Percentiles rank a stretch among this genome's conserved stretches.
Conservation (phyloP, 1,140 invertebrate genomes). For the Papilio polytes region DNA sequence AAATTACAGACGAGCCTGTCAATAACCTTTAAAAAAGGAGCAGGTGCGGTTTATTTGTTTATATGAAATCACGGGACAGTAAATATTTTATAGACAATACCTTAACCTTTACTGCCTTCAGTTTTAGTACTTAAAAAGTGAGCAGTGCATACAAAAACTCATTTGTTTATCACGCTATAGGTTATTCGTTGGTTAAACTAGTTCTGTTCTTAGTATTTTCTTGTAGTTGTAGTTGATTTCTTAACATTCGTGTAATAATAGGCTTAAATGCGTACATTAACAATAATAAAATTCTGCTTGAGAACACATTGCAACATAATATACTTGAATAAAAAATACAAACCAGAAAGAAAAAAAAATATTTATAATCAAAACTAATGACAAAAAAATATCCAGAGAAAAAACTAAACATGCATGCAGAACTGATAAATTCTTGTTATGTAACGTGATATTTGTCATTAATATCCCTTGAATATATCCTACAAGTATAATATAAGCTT, state of each 20-base stretch:
- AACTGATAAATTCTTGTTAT: background rate
- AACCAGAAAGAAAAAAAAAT: too few relatives aligned
- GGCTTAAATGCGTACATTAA: too few relatives aligned
- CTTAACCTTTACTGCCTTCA: background rate
- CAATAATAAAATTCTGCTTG: too few relatives aligned
- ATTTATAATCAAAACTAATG: too few relatives aligned
- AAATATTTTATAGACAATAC: constrained; percentile 12
- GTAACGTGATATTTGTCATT: background rate
- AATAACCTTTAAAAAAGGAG: background rate
- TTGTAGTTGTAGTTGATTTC: too few relatives aligned
- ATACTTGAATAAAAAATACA: too few relatives aligned
- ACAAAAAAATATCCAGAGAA: too few relatives aligned
- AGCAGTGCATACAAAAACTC: background rate
- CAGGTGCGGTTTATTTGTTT: constrained; percentile 13
- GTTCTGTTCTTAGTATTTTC: too few relatives aligned
- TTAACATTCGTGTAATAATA: too few relatives aligned
- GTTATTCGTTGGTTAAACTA: too few relatives aligned
- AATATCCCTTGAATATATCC: background rate
- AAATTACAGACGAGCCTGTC: background rate
- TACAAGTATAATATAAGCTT: constrained; percentile 18
- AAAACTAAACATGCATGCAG: too few relatives aligned
- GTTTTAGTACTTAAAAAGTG: constrained; percentile 3
- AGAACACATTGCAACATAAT: too few relatives aligned
- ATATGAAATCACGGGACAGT: background rate
- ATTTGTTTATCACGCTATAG: background rate